Evolutionary conservation across 2,113 vertebrate genomes (phyloP), one percentile per base, ranked within the genome.

Genomic region (Serinus canaria): DNA sequence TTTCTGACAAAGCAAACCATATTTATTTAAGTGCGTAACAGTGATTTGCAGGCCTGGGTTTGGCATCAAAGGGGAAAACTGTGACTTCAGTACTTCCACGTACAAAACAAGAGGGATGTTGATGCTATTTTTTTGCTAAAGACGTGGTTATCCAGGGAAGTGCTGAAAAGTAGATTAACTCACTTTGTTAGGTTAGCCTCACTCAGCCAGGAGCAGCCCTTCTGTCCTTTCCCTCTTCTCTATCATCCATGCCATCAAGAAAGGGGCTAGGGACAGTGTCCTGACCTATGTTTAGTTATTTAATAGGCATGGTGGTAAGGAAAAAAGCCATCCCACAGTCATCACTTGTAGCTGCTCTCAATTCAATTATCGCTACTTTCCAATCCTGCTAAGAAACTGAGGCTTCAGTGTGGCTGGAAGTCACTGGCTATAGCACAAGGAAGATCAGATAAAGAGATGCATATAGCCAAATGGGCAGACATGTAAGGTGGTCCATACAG

Each of bases 401-500:
- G 21, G 9, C 64, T 80, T 43, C 11, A 7, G 0, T 0, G 0
- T n/a, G 8, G 4, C 23, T 88, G 30, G 28, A 63, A 62, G 15
- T 31, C 46, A 68, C 39, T 46, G 28, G 19, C 24, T 39, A 27
- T 20, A 46, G 44, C 22, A 58, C 27, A 28, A 66, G 30, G 30
- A 85, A 73, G 14, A 44, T 77, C 19, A 41, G 10, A 27, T 8
- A 87, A 44, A 62, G 33, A 66, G 14, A 70, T 76, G 18, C 46
- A 84, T 72, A 75, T 1, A 80, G 11, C 11, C n/a, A 53, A 30
- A n/a, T 0, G 5, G 35, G 35, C 12, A 63, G 46, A 43, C 15
- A 35, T 0, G 0, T 39, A 25, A 68, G 37, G 7, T 43, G 10
- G 7, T 67, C 39, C 33, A 13, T 8, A 8, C 0, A 0, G 1